A percentile compares a stretch with the other conserved stretches of the same genome.
Evolutionary conservation across 30 jellyfish, hydroid and myxozoan genomes (phyloP).

Genomic region (Hydractinia echinata): DNA sequence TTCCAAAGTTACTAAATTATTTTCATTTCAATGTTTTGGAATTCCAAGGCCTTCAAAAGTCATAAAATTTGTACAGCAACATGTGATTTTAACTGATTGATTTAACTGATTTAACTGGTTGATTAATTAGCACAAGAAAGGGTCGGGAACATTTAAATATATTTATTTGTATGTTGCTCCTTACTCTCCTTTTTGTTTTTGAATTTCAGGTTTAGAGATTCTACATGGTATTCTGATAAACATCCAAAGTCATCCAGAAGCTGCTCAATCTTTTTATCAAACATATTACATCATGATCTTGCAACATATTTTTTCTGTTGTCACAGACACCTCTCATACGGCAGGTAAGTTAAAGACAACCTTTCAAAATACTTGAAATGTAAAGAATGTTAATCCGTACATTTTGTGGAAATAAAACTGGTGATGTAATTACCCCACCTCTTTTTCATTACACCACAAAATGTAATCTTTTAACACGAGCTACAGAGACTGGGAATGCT

Average conservation of each 20-base stretch:
- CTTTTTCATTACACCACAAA: too few relatives aligned
- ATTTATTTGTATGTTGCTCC: not conserved
- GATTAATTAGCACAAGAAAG: too few relatives aligned
- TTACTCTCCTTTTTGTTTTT: not conserved
- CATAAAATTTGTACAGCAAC: too few relatives aligned
- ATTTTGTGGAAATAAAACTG: too few relatives aligned
- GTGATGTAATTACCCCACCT: too few relatives aligned
- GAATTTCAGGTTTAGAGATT: conserved; percentile 67
- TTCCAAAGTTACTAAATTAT: not conserved
- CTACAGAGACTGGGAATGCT: too few relatives aligned
- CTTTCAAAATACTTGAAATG: too few relatives aligned
- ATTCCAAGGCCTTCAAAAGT: not conserved
- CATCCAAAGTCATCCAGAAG: conserved; percentile 75
- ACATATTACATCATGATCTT: conserved; percentile 84
- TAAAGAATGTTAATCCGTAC: too few relatives aligned
- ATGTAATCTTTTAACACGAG: too few relatives aligned
- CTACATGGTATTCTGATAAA: conserved; percentile 83
- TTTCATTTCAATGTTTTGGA: not conserved
- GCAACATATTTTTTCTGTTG: conserved; percentile 89
- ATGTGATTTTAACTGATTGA: too few relatives aligned
- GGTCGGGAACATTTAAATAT: not conserved
- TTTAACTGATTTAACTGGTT: too few relatives aligned
- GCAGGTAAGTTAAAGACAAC: conserved; percentile 62
- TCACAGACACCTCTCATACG: conserved; percentile 97
- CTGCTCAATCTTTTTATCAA: conserved; percentile 90